Base-by-base conservation (phyloP, 1,140 invertebrate species). In the Coelopa frigida region DNA sequence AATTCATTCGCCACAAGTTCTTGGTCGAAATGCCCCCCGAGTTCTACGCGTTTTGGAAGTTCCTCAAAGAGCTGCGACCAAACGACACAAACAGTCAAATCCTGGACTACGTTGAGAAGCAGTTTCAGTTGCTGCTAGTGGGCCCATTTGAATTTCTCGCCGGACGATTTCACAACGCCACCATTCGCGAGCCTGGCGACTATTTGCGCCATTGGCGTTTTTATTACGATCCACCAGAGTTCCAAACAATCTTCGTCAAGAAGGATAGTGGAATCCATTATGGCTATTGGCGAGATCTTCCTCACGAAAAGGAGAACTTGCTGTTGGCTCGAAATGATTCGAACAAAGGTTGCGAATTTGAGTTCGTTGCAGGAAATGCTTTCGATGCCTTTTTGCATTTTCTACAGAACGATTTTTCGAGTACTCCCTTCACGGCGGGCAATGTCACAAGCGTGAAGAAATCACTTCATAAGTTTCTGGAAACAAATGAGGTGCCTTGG, bases 221-320 rank as follows among this genome's bases (percentile, higher is more conserved):
- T 72, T 95, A 81, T 69, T 93, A 88, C 73, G 93, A 97, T 77
- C 88, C 89, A 32, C 92, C 93, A 26, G 92, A 96, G 73, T 91
- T 95, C 71, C 85, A 87, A 72, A 86, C 85, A 10, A 69, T 89
- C 33, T 65, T 89, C 22, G 81, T 78, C 61, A 80, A 80, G 58
- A 72, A 78, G 32, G 43, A 32, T 8, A 37, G 12, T 27, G 79
- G 82, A 46, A 82, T 82, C 53, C 91, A 95, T 70, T 80, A 91
- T 56, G 91, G 91, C 15, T 96, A 94, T 68, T 94, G 83, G 73
- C 78, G 90, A 63, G 92, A 96, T 73, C 78, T 79, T 50, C 85
- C 87, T 3, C 72, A 78, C 32, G 80, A 86, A 47, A 62, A 68
- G 27, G 61, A 78, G 15, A 86, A 89, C 24, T 73, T 79, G 6